Evolutionary conservation across 2,888 invertebrate genomes (phyloP).

Genomic region (Sipha maydis): DNA sequence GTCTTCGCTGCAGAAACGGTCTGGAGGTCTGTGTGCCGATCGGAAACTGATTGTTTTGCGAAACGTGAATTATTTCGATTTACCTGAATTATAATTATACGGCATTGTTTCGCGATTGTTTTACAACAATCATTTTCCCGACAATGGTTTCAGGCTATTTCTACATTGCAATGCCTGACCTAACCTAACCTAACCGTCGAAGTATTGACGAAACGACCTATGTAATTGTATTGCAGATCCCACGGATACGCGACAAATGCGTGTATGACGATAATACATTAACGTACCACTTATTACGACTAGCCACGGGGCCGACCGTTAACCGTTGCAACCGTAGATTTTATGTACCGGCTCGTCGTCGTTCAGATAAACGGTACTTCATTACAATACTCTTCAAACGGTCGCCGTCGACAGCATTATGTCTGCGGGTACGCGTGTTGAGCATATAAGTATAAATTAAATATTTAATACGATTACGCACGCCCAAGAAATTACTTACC

Average conservation of each 20-base stretch:
- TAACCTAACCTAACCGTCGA: no score
- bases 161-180: no score
- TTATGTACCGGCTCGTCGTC: neutral
- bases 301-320: neutral
- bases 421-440: no score
- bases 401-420: neutral
- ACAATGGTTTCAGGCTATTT: conserved; percentile 25
- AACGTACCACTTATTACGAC: conserved; percentile 1
- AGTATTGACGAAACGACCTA: neutral
- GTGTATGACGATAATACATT: no score
- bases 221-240: neutral
- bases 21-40: conserved; percentile 17
- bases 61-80: neutral
- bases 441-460: no score
- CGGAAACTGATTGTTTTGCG: conserved; percentile 42
- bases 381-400: neutral
- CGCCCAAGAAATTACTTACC: no score
- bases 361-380: no score
- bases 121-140: conserved; percentile 17
- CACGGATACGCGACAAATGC: no score
- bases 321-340: neutral
- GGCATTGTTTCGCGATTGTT: conserved; percentile 41
- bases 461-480: no score
- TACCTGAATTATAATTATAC: neutral
- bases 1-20: neutral